Evolutionary conservation across 2,888 invertebrate genomes (phyloP).

Genomic region (Harmothoe impar): DNA sequence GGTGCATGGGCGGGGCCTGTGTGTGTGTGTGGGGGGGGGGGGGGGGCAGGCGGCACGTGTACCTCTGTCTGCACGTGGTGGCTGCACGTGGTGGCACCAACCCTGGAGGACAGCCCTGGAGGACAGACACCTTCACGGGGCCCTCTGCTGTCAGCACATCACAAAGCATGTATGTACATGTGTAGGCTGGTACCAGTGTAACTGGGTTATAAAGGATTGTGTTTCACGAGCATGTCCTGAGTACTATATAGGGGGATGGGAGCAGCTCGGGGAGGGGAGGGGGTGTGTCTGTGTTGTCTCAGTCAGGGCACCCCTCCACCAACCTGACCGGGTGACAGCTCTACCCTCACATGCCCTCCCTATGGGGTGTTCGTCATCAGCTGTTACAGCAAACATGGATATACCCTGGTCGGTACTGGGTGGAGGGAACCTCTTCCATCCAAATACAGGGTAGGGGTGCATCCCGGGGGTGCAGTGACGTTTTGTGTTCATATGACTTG

Average conservation of each 20-base stretch:
- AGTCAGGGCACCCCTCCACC: neutral
- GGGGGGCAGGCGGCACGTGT: too few species aligned
- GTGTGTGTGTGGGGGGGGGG: too few species aligned
- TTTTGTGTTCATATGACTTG: too few species aligned
- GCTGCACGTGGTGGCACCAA: too few species aligned
- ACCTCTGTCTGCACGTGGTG: too few species aligned
- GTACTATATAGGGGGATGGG: neutral
- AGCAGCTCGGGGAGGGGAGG: neutral
- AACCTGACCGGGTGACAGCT: neutral
- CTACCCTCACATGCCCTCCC: neutral
- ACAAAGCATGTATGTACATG: neutral
- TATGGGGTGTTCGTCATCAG: neutral
- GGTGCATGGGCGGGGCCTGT: too few species aligned
- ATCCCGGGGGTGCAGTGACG: too few species aligned
- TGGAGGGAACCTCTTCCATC: too few species aligned
- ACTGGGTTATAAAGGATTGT: neutral
- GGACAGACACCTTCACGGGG: neutral
- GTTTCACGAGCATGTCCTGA: neutral
- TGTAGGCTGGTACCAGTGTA: neutral
- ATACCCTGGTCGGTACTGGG: too few species aligned
- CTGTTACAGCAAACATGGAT: neutral
- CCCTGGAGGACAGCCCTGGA: too few species aligned
- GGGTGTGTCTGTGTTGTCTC: conserved; percentile 1
- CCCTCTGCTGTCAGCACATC: neutral
- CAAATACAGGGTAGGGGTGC: too few species aligned